Conservation (phyloP, 2,888 invertebrate species). For the Abrostola tripartita region DNA sequence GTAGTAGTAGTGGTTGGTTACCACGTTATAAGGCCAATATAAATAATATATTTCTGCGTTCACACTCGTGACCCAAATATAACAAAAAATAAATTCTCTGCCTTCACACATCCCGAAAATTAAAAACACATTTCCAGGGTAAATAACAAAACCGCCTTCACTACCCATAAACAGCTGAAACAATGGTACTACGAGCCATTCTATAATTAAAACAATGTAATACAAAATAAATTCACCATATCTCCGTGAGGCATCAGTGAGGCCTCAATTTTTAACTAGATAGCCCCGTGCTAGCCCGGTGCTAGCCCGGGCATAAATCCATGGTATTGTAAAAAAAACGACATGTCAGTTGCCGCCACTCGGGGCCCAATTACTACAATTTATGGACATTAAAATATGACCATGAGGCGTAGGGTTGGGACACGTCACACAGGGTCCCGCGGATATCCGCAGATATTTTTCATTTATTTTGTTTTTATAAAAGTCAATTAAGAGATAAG, state of each 20-base stretch:
- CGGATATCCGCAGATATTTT: conserved; percentile 5
- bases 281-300: neutral
- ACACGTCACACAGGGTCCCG: conserved; percentile 11
- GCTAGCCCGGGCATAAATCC: conserved; percentile 6
- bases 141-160: conserved; percentile 13
- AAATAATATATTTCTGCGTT: too few relatives aligned
- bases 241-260: conserved; percentile 29
- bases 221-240: conserved; percentile 35
- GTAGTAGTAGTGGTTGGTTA: too few relatives aligned
- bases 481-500: neutral
- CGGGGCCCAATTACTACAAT: conserved; percentile 55
- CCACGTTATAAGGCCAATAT: too few relatives aligned
- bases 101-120: too few relatives aligned
- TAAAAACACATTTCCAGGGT: neutral
- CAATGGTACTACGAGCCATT: conserved; percentile 18
- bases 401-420: conserved; percentile 42
- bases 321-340: conserved; percentile 41
- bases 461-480: neutral
- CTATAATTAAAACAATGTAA: conserved; percentile 37
- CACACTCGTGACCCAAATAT: too few relatives aligned
- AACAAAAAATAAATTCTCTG: too few relatives aligned
- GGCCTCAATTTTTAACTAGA: conserved; percentile 40
- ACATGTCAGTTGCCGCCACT: conserved; percentile 42
- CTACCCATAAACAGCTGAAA: conserved; percentile 24
- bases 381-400: conserved; percentile 59